Evolutionary conservation across 1,140 invertebrate genomes (phyloP).

Genomic region (Pentalonia nigronervosa): DNA sequence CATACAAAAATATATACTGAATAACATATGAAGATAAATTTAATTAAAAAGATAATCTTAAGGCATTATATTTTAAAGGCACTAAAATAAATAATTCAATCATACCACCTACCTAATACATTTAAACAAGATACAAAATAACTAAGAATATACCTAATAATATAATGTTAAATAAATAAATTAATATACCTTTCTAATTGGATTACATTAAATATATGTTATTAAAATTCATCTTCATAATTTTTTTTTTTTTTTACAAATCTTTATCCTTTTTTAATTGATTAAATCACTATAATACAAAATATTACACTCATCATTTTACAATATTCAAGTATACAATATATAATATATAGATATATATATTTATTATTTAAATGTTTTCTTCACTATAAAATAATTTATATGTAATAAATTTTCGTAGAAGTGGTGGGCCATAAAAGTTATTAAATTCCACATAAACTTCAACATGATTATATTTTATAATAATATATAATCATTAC

Average conservation of each 20-base stretch:
- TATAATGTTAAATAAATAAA: background rate
- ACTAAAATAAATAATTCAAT: background rate
- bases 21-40: background rate
- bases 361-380: background rate
- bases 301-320: background rate
- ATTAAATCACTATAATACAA: background rate
- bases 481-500: background rate
- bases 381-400: background rate
- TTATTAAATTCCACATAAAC: constrained; percentile 39
- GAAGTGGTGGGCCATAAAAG: constrained; percentile 34
- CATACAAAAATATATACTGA: background rate
- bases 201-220: background rate
- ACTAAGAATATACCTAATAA: background rate
- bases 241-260: background rate
- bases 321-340: background rate
- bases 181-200: too few species aligned
- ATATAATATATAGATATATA: background rate
- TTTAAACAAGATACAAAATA: background rate
- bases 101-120: background rate
- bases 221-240: background rate
- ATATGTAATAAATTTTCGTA: background rate
- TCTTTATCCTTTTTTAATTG: background rate
- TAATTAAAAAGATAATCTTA: background rate
- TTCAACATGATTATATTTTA: background rate
- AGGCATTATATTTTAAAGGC: background rate